Percentiles rank a stretch among this genome's conserved stretches.
phyloP scores from a whole-genome alignment of 2,888 invertebrate genomes.

The Rhynchonema sp. region DNA sequence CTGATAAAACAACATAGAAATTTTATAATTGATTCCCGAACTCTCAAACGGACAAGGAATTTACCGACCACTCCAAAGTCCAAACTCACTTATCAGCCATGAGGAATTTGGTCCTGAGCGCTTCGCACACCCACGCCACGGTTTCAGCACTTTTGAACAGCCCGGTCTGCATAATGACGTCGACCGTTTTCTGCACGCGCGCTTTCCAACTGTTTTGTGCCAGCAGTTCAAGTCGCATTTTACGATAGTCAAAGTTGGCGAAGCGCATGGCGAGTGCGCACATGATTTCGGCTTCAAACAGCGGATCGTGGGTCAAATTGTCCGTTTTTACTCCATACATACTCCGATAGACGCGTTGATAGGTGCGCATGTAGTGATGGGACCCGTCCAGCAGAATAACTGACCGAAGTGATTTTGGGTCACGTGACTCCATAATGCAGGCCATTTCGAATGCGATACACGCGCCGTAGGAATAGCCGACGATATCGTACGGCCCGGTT shows the following conservation, averaged over 20 bases:
- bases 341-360: conserved; percentile 14
- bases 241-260: conserved; percentile 48
- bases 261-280: conserved; percentile 63
- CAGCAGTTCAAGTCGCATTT: conserved; percentile 40
- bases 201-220: conserved; percentile 42
- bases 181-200: conserved; percentile 39
- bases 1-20: conserved; percentile 46
- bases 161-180: conserved; percentile 41
- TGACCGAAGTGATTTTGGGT: conserved; percentile 16
- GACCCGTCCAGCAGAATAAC: conserved; percentile 63
- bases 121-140: conserved; percentile 23
- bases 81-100: conserved; percentile 24
- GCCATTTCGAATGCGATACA: conserved; percentile 85
- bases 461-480: conserved; percentile 84
- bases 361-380: conserved; percentile 28
- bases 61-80: background rate
- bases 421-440: conserved; percentile 45
- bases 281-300: conserved; percentile 41
- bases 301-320: conserved; percentile 24
- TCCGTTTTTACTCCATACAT: conserved; percentile 17
- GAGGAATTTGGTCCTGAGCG: conserved; percentile 25
- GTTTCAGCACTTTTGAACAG: conserved; percentile 27
- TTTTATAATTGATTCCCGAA: too few relatives aligned
- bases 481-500: conserved; percentile 58
- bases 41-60: background rate